Percentiles rank a stretch among this genome's conserved stretches.
Conservation (phyloP, 2,888 invertebrate species). For the Ectemnius cavifrons region DNA sequence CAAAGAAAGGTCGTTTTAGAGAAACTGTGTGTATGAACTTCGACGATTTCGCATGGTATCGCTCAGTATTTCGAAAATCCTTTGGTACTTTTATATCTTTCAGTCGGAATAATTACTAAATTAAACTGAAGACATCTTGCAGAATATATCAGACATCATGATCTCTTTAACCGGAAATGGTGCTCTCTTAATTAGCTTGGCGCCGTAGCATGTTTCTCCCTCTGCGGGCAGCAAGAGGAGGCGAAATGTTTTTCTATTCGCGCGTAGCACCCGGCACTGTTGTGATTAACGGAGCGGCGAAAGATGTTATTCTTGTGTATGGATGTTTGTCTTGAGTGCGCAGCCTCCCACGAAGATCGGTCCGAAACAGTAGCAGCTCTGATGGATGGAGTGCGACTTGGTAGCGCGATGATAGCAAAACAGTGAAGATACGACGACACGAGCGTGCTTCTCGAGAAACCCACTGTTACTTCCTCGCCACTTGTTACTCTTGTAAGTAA, state of each 20-base stretch:
- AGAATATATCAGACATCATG: not conserved
- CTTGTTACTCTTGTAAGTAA: too few relatives aligned
- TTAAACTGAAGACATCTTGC: not conserved
- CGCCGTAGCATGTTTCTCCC: constrained; percentile 21
- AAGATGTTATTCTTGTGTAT: constrained; percentile 74
- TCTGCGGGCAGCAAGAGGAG: constrained; percentile 25
- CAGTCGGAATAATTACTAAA: too few relatives aligned
- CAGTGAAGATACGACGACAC: constrained; percentile 14
- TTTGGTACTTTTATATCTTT: too few relatives aligned
- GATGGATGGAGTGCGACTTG: constrained; percentile 31
- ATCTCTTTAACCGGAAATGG: not conserved
- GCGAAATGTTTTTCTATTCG: constrained; percentile 62
- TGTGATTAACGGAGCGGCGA: constrained; percentile 64
- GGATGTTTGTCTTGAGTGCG: constrained; percentile 71
- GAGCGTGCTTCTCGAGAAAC: too few relatives aligned
- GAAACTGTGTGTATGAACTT: too few relatives aligned
- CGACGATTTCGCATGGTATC: too few relatives aligned
- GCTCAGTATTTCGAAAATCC: too few relatives aligned
- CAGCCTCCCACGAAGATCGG: constrained; percentile 64
- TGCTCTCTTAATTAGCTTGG: constrained; percentile 29
- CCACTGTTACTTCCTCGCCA: too few relatives aligned
- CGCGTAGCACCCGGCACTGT: constrained; percentile 59
- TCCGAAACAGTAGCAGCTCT: constrained; percentile 64
- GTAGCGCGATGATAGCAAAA: constrained; percentile 46
- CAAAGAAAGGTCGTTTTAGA: too few relatives aligned